Percentiles rank a stretch among this genome's conserved stretches.
phyloP scores from a whole-genome alignment of 2,888 invertebrate genomes.

The Scaptomyza cyrtandrae region DNA sequence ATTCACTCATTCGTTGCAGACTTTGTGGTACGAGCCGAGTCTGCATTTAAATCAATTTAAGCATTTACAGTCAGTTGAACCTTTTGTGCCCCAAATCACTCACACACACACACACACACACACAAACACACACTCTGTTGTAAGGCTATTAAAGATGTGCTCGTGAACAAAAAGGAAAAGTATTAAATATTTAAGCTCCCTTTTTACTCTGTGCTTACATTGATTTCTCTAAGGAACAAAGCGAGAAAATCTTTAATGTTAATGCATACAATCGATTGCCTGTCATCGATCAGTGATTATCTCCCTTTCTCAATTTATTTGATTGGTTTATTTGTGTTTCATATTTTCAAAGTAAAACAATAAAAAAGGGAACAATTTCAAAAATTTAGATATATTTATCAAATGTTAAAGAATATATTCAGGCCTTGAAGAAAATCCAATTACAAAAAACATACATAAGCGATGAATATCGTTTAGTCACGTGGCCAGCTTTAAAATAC shows the following conservation, averaged over 20 bases:
- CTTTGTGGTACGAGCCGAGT: constrained; percentile 63
- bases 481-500: not conserved
- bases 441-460: no score
- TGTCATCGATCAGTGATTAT: not conserved
- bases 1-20: constrained; percentile 31
- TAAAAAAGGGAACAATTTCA: no score
- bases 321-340: no score
- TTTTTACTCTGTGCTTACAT: not conserved
- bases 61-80: constrained; percentile 77
- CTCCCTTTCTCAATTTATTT: no score
- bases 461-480: no score
- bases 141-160: not conserved
- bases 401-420: no score
- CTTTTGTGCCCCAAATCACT: constrained; percentile 59
- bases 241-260: no score
- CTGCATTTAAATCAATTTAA: constrained; percentile 78
- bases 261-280: not conserved
- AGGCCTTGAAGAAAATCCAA: no score
- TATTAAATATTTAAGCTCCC: not conserved
- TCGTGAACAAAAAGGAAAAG: constrained; percentile 4
- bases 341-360: no score
- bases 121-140: constrained; percentile 13
- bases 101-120: constrained; percentile 11
- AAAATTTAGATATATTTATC: no score
- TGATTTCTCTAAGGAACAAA: no score